These are phyloP conservation scores for Myotis vivesi DNA, from an alignment of 2,797 vertebrate species.

Conservation along the genomic window DNA sequence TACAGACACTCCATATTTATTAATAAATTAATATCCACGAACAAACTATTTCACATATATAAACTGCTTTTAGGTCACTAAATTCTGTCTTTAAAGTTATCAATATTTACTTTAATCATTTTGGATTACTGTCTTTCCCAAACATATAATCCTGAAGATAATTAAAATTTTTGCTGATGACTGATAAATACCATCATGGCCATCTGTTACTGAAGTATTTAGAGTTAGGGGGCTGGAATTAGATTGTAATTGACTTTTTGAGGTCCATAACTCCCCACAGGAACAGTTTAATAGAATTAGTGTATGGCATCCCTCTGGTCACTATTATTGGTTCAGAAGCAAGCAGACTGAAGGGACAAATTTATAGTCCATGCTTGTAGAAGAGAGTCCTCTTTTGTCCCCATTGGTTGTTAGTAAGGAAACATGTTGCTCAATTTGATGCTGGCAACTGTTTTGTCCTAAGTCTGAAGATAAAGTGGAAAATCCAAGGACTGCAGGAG, in stretches of 20 bases:
- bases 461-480: neutral
- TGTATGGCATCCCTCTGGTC: neutral
- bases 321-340: neutral
- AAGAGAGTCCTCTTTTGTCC: conserved; percentile 18
- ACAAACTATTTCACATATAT: conserved; percentile 15
- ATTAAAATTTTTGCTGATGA: conserved; percentile 39
- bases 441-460: conserved; percentile 6
- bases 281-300: neutral
- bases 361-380: neutral
- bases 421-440: neutral
- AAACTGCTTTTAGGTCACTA: conserved; percentile 14
- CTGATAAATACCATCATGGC: neutral
- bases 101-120: conserved; percentile 47
- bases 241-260: neutral
- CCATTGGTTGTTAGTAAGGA: neutral
- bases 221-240: neutral
- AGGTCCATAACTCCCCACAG: neutral
- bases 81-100: conserved; percentile 10
- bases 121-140: conserved; percentile 32
- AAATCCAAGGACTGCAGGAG: neutral
- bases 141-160: conserved; percentile 42
- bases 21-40: conserved; percentile 15
- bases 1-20: neutral
- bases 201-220: neutral
- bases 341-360: neutral